A percentile compares a stretch with the other conserved stretches of the same genome.
phyloP scores from a whole-genome alignment of 1,140 invertebrate genomes.

The Caenorhabditis tropicalis region DNA sequence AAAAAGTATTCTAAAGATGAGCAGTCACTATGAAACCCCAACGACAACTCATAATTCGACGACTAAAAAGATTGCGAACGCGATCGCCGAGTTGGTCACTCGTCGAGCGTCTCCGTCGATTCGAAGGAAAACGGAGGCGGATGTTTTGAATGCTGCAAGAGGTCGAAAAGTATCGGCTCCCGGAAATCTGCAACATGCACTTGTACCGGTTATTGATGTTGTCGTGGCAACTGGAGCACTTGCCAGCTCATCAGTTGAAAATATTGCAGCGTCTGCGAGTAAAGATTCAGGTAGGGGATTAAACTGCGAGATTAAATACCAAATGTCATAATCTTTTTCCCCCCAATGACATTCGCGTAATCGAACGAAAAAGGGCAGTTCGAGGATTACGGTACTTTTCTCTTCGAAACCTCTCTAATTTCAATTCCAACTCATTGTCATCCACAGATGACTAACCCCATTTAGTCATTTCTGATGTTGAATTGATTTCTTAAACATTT shows the following conservation, averaged over 20 bases:
- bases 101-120: conserved; percentile 17
- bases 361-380: no score
- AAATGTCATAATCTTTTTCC: no score
- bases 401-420: no score
- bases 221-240: conserved; percentile 23
- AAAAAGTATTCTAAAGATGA: not conserved
- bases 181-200: not conserved
- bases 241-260: conserved; percentile 20
- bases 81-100: conserved; percentile 6
- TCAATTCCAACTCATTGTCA: no score
- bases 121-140: conserved; percentile 4
- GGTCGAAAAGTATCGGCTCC: not conserved
- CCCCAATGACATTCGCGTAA: no score
- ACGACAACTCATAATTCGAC: not conserved
- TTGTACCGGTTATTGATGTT: not conserved
- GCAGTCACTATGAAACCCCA: not conserved
- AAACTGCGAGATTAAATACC: no score
- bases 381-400: no score
- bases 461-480: no score
- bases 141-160: not conserved
- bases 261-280: not conserved
- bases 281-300: not conserved
- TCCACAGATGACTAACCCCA: no score
- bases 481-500: no score
- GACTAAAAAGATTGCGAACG: conserved; percentile 21